Conservation (phyloP, 2,888 invertebrate species). For the Polia nebulosa region DNA sequence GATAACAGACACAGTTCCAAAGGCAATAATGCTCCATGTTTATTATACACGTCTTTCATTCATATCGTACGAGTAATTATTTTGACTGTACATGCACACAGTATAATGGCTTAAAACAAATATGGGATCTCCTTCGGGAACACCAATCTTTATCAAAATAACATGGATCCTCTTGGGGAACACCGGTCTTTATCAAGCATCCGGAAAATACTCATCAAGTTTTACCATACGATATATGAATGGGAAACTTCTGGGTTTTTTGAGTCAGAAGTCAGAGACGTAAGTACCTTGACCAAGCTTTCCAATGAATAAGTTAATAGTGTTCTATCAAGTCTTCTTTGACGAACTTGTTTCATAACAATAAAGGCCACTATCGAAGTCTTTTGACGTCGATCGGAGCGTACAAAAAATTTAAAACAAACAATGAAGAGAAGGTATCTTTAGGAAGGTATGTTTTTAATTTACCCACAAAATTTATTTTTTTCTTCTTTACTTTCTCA, state of each 20-base stretch:
- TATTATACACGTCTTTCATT: conserved; percentile 20
- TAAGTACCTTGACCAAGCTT: neutral
- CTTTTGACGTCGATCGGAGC: conserved; percentile 34
- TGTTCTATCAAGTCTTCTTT: neutral
- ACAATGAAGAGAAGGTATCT: conserved; percentile 40
- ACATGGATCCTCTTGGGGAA: too few species aligned
- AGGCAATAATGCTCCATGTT: conserved; percentile 24
- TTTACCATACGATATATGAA: neutral
- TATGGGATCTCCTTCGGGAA: neutral
- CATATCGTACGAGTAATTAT: conserved; percentile 15
- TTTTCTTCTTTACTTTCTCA: too few species aligned
- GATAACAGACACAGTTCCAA: conserved; percentile 7
- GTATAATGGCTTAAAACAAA: neutral
- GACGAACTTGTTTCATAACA: conserved; percentile 8
- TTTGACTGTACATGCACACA: conserved; percentile 14
- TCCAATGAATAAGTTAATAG: neutral
- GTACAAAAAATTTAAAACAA: conserved; percentile 27
- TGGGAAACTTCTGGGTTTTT: conserved; percentile 1
- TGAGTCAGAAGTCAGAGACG: neutral
- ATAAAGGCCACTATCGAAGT: conserved; percentile 33
- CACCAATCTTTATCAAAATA: neutral
- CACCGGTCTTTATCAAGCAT: neutral
- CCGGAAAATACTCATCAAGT: neutral
- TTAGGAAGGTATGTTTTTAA: too few species aligned
- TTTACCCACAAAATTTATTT: too few species aligned